Percentiles rank a stretch among this genome's conserved stretches.
These are phyloP conservation scores for Acanthosepion esculentum DNA, from an alignment of 2,888 invertebrate genomes.

Conservation along the genomic window DNA sequence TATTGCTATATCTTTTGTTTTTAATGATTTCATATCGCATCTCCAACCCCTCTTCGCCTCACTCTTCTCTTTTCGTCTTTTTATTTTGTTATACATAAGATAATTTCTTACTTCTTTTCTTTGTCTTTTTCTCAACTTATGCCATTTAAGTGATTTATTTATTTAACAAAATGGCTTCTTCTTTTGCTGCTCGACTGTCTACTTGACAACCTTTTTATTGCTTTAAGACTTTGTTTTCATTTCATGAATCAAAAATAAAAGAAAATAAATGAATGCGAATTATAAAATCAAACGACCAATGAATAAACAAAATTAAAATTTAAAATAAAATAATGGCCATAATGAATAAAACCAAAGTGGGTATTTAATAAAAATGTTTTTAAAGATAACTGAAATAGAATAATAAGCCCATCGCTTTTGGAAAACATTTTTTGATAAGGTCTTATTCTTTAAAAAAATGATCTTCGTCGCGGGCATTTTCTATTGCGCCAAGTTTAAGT, in stretches of 20 bases:
- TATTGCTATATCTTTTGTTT: neutral
- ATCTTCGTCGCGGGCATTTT: neutral
- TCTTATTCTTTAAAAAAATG: neutral
- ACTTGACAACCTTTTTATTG: conserved; percentile 9
- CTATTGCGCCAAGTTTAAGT: neutral
- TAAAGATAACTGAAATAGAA: neutral
- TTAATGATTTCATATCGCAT: neutral
- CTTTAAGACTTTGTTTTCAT: neutral
- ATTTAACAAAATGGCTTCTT: neutral
- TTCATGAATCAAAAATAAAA: neutral
- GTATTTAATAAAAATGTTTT: conserved; percentile 2
- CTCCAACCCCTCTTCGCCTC: neutral
- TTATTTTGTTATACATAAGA: neutral
- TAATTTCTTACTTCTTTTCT: neutral
- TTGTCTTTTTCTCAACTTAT: neutral
- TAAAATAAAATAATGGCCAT: neutral
- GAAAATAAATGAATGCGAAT: neutral
- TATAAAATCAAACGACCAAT: neutral
- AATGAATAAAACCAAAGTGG: conserved; percentile 16
- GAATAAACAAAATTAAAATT: neutral
- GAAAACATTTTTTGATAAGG: neutral
- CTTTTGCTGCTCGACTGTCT: neutral
- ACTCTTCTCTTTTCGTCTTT: neutral
- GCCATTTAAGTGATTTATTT: conserved; percentile 21
- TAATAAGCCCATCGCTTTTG: conserved; percentile 7